A percentile compares a stretch with the other conserved stretches of the same genome.
phyloP scores from a whole-genome alignment of 2,888 invertebrate genomes.

The Euplexia lucipara region DNA sequence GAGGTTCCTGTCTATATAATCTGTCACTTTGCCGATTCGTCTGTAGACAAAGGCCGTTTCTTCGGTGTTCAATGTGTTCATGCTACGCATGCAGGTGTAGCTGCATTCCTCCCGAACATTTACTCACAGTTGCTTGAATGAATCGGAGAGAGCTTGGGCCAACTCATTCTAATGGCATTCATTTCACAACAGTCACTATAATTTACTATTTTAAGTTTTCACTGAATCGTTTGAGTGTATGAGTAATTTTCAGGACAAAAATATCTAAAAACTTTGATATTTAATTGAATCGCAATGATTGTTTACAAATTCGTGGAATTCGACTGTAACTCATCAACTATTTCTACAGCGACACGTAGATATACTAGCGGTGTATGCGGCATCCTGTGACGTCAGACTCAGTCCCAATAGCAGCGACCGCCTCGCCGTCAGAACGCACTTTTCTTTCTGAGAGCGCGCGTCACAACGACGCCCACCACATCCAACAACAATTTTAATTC shows the following conservation, averaged over 20 bases:
- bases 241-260: slow-evolving; percentile 52
- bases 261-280: slow-evolving; percentile 48
- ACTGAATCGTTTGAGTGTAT: slow-evolving; percentile 29
- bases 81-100: too few species aligned
- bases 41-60: too few species aligned
- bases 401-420: slow-evolving; percentile 60
- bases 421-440: slow-evolving; percentile 56
- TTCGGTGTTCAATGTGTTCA: too few species aligned
- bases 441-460: slow-evolving; percentile 58
- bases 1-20: too few species aligned
- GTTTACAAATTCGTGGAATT: slow-evolving; percentile 80
- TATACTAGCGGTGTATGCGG: slow-evolving; percentile 66
- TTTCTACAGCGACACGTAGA: slow-evolving; percentile 83
- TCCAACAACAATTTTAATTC: slow-evolving; percentile 77
- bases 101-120: slow-evolving; percentile 27
- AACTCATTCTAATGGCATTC: slow-evolving; percentile 45
- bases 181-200: slow-evolving; percentile 41
- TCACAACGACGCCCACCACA: slow-evolving; percentile 67
- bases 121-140: slow-evolving; percentile 38
- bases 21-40: too few species aligned
- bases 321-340: slow-evolving; percentile 85
- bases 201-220: slow-evolving; percentile 45
- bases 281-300: slow-evolving; percentile 72
- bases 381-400: slow-evolving; percentile 80
- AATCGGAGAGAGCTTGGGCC: slow-evolving; percentile 27